phyloP scores from a whole-genome alignment of 2,113 vertebrate species.

The Hippocampus abdominalis region DNA sequence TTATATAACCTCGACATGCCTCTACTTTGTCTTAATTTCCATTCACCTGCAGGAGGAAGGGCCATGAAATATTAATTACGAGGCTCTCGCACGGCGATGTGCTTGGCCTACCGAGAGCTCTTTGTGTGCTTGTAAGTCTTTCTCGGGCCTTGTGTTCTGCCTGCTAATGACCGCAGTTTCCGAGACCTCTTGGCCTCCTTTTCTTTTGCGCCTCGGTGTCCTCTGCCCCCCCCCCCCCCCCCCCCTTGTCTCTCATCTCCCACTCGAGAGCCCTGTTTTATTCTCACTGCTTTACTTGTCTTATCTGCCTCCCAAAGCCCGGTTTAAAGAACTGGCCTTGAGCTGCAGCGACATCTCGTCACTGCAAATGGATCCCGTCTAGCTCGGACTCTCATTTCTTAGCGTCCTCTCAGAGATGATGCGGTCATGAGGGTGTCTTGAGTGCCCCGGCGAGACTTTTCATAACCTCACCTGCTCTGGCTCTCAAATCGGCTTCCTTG shows the following conservation, averaged over 20 bases:
- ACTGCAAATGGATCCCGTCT: slow-evolving; percentile 44
- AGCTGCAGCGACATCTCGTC: slow-evolving; percentile 29
- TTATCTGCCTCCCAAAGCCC: not conserved
- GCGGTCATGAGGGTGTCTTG: slow-evolving; percentile 45
- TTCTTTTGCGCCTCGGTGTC: slow-evolving; percentile 33
- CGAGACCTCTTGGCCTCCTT: slow-evolving; percentile 56
- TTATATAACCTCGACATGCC: slow-evolving; percentile 11
- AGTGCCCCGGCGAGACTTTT: slow-evolving; percentile 23
- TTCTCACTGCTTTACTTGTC: not conserved
- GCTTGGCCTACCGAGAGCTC: slow-evolving; percentile 45
- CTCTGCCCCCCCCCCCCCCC: slow-evolving; percentile 30
- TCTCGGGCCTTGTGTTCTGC: slow-evolving; percentile 48
- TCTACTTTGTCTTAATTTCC: slow-evolving; percentile 25
- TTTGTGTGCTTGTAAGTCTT: slow-evolving; percentile 30
- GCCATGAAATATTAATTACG: slow-evolving; percentile 66
- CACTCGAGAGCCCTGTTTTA: slow-evolving; percentile 19
- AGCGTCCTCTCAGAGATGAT: slow-evolving; percentile 36
- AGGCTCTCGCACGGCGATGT: slow-evolving; percentile 51
- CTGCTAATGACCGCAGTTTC: slow-evolving; percentile 60
- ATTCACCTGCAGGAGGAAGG: slow-evolving; percentile 51
- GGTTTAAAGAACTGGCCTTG: slow-evolving; percentile 30
- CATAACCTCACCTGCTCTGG: slow-evolving; percentile 30
- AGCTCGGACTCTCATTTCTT: slow-evolving; percentile 25
- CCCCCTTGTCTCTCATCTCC: slow-evolving; percentile 36
- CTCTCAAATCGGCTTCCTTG: slow-evolving; percentile 15